Conservation (phyloP, 1,140 invertebrate species). For the Drosophila seguyi region DNA sequence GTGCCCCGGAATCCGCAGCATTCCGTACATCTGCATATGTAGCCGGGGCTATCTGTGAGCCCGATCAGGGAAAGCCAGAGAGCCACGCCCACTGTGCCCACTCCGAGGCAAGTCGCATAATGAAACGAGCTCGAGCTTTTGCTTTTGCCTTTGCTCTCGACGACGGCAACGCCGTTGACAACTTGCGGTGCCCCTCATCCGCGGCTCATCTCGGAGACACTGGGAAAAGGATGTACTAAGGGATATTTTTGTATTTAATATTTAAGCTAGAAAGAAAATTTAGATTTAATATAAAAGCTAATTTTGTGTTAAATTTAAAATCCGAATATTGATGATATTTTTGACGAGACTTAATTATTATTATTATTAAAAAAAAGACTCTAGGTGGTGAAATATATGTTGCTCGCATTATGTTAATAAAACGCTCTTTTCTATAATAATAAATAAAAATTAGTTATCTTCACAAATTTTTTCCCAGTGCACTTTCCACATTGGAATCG, state of each 20-base stretch:
- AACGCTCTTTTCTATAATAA: background rate
- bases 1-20: conserved; percentile 27
- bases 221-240: background rate
- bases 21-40: conserved; percentile 67
- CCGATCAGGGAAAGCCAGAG: conserved; percentile 61
- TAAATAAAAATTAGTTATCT: background rate
- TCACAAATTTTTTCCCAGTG: conserved; percentile 9
- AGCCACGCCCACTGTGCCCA: conserved; percentile 44
- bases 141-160: conserved; percentile 26
- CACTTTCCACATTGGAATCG: conserved; percentile 7
- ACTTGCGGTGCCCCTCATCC: conserved; percentile 41
- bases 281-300: too few species aligned
- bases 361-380: too few species aligned
- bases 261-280: too few species aligned
- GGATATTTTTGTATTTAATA: background rate
- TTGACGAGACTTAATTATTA: too few species aligned
- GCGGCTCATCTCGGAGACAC: conserved; percentile 20
- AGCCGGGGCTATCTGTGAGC: conserved; percentile 64
- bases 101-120: conserved; percentile 53
- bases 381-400: too few species aligned
- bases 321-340: too few species aligned
- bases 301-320: too few species aligned
- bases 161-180: conserved; percentile 58
- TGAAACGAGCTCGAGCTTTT: conserved; percentile 64
- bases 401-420: too few species aligned